These are phyloP conservation scores for Anser brachyrhynchus DNA, from an alignment of 2,113 vertebrate genomes.

Conservation along the genomic window DNA sequence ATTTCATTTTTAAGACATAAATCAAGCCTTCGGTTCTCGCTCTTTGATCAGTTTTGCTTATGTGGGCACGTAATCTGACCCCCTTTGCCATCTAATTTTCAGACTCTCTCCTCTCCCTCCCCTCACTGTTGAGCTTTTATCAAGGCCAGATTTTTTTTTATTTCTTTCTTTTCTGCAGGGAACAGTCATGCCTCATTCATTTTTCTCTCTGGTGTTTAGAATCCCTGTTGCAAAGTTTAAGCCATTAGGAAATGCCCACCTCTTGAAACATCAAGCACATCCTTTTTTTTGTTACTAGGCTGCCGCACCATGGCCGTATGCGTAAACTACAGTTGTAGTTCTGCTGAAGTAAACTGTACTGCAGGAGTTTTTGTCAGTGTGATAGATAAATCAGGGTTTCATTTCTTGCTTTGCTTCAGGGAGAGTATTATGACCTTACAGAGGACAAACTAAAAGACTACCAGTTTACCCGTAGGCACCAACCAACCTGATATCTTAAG, in stretches of 20 bases:
- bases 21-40: background rate
- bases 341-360: background rate
- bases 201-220: conserved; percentile 4
- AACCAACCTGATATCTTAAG: background rate
- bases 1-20: conserved; percentile 29
- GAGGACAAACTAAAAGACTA: background rate
- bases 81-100: conserved; percentile 9
- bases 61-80: background rate
- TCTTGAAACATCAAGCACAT: background rate
- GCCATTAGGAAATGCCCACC: background rate
- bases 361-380: background rate
- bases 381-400: background rate
- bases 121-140: conserved; percentile 7
- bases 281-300: conserved; percentile 30
- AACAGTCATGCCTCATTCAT: conserved; percentile 12
- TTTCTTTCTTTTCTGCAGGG: background rate
- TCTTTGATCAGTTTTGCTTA: conserved; percentile 45
- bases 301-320: conserved; percentile 28
- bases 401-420: background rate
- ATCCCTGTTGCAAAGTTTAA: conserved; percentile 11
- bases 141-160: background rate
- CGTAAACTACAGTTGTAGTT: conserved; percentile 12
- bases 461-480: background rate
- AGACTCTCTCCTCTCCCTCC: background rate
- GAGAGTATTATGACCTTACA: background rate